Conservation (phyloP, 2,888 invertebrate genomes). For the Bedellia somnulentella region DNA sequence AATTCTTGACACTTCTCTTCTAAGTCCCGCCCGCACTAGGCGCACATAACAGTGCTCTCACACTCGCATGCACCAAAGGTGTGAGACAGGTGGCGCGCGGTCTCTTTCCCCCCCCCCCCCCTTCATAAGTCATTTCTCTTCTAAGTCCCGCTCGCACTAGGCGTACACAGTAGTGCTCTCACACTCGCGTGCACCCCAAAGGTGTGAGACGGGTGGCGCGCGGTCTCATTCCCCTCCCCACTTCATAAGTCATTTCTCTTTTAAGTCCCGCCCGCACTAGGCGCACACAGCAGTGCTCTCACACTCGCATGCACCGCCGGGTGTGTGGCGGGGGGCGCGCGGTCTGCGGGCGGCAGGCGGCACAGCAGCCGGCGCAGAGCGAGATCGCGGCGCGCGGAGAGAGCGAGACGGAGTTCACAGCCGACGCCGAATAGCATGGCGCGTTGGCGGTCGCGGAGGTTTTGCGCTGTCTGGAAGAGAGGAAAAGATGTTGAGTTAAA, state of each 20-base stretch:
- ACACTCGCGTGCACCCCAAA: conserved; percentile 56
- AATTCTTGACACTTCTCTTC: too few relatives aligned
- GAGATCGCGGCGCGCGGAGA: conserved; percentile 82
- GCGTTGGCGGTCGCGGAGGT: conserved; percentile 62
- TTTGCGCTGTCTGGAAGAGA: conserved; percentile 58
- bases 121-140: too few relatives aligned
- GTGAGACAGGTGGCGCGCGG: conserved; percentile 43
- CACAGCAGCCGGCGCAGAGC: conserved; percentile 72
- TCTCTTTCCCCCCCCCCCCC: too few relatives aligned
- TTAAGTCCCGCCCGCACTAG: conserved; percentile 26
- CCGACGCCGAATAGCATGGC: conserved; percentile 72
- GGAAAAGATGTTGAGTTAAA: conserved; percentile 4
- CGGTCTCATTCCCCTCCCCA: too few relatives aligned
- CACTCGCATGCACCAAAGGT: conserved; percentile 51
- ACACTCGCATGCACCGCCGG: conserved; percentile 57
- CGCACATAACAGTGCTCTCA: conserved; percentile 50
- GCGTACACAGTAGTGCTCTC: conserved; percentile 48
- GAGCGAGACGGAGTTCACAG: conserved; percentile 67
- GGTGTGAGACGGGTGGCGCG: conserved; percentile 41
- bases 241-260: neutral
- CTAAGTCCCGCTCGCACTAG: too few relatives aligned
- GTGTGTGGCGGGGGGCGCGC: conserved; percentile 39
- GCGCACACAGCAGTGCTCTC: conserved; percentile 48
- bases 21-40: too few relatives aligned
- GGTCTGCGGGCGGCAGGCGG: conserved; percentile 67